A percentile compares a stretch with the other conserved stretches of the same genome.
These are phyloP conservation scores for Diplodus puntazzo DNA, from an alignment of 2,797 vertebrate species.

Conservation along the genomic window DNA sequence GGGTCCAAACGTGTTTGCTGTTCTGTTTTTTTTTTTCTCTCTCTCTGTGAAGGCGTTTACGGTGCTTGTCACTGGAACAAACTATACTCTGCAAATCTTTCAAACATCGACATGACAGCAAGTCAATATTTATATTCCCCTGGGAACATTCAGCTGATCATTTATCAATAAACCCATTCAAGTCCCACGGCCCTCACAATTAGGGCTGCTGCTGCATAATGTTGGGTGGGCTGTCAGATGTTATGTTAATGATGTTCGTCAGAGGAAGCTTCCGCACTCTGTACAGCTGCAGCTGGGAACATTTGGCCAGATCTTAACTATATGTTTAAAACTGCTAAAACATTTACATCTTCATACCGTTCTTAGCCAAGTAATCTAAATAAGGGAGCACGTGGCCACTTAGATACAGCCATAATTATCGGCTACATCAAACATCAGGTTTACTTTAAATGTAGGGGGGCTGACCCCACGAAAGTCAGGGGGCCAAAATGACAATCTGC, in stretches of 20 bases:
- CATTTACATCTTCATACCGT: neutral
- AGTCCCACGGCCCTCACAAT: slow-evolving; percentile 15
- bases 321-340: neutral
- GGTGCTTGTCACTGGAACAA: neutral
- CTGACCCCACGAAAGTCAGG: too few relatives aligned
- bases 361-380: neutral
- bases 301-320: neutral
- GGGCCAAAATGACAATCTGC: too few relatives aligned
- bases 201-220: slow-evolving; percentile 21
- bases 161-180: slow-evolving; percentile 54
- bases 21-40: neutral
- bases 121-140: slow-evolving; percentile 39
- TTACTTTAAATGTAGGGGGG: neutral
- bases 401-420: neutral
- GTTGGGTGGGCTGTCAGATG: neutral
- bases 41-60: neutral
- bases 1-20: slow-evolving; percentile 15
- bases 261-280: neutral
- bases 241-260: slow-evolving; percentile 11
- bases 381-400: neutral
- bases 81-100: neutral
- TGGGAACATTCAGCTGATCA: slow-evolving; percentile 30
- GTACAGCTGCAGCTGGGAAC: neutral
- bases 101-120: neutral
- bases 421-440: neutral